A percentile compares a stretch with the other conserved stretches of the same genome.
Evolutionary conservation across 2,888 invertebrate genomes (phyloP).

Genomic region (Heteropelma amictum): DNA sequence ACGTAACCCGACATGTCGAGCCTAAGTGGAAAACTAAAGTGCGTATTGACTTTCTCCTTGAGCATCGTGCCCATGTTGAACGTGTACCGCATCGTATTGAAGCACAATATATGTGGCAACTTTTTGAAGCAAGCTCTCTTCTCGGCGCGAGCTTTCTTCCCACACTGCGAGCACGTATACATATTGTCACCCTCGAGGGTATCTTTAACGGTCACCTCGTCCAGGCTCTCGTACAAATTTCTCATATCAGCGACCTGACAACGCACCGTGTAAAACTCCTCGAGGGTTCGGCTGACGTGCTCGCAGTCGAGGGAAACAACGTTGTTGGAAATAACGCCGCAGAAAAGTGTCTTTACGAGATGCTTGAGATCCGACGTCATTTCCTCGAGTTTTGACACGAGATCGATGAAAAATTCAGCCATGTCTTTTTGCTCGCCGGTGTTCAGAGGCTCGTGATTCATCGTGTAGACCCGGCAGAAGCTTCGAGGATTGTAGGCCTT

Average conservation of each 20-base stretch:
- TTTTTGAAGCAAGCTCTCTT: slow-evolving; percentile 97
- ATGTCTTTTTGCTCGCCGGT: slow-evolving; percentile 98
- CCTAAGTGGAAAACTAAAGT: slow-evolving; percentile 95
- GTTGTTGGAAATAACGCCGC: slow-evolving; percentile 96
- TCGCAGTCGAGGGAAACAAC: slow-evolving; percentile 97
- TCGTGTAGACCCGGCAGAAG: slow-evolving; percentile 97
- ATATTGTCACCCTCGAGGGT: slow-evolving; percentile 98
- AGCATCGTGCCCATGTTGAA: slow-evolving; percentile 99
- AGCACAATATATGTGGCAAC: slow-evolving; percentile 94
- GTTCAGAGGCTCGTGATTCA: slow-evolving; percentile 97
- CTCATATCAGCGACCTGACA: slow-evolving; percentile 98
- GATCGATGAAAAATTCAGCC: slow-evolving; percentile 98
- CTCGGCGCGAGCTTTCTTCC: slow-evolving; percentile 96
- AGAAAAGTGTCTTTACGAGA: slow-evolving; percentile 93
- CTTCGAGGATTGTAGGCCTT: slow-evolving; percentile 97
- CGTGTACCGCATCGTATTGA: slow-evolving; percentile 98
- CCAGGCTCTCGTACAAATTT: slow-evolving; percentile 94
- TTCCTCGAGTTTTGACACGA: slow-evolving; percentile 96
- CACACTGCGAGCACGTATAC: slow-evolving; percentile 97
- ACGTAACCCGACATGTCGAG: slow-evolving; percentile 97
- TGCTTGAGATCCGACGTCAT: slow-evolving; percentile 95
- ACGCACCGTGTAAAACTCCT: slow-evolving; percentile 97
- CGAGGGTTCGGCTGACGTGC: slow-evolving; percentile 95
- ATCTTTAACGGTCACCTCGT: slow-evolving; percentile 98
- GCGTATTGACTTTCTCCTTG: slow-evolving; percentile 98